A percentile compares a stretch with the other conserved stretches of the same genome.
Conservation (phyloP, 2,888 invertebrate genomes). For the Parnassius mnemosyne region DNA sequence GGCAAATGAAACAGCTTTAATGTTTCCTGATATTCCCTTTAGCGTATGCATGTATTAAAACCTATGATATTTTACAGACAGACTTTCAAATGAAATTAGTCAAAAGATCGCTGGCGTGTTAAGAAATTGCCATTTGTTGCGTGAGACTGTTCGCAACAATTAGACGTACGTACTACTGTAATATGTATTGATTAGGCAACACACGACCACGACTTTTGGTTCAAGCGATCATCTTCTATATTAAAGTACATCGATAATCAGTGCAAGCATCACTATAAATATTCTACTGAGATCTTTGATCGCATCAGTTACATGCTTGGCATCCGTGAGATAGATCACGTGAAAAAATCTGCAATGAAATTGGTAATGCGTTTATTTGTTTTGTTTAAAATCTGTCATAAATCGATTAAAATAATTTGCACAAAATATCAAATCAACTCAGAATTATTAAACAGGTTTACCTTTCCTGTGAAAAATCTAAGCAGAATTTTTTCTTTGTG, state of each 20-base stretch:
- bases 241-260: conserved; percentile 62
- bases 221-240: conserved; percentile 42
- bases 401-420: too few species aligned
- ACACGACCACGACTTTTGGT: conserved; percentile 52
- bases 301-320: conserved; percentile 59
- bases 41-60: too few species aligned
- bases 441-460: too few species aligned
- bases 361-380: conserved; percentile 45
- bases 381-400: not conserved
- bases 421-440: too few species aligned
- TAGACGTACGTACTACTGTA: conserved; percentile 62
- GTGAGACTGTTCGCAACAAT: conserved; percentile 50
- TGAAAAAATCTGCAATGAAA: conserved; percentile 52
- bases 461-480: too few species aligned
- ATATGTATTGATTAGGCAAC: conserved; percentile 64
- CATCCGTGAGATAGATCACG: conserved; percentile 44
- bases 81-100: too few species aligned
- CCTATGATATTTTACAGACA: too few species aligned
- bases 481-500: too few species aligned
- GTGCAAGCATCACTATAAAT: conserved; percentile 62
- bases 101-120: too few species aligned
- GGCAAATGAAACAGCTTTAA: too few species aligned
- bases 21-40: too few species aligned
- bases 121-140: not conserved
- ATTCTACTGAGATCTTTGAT: conserved; percentile 50